Base-by-base conservation (phyloP, 2,113 vertebrate species). In the Megaceryle maxima region DNA sequence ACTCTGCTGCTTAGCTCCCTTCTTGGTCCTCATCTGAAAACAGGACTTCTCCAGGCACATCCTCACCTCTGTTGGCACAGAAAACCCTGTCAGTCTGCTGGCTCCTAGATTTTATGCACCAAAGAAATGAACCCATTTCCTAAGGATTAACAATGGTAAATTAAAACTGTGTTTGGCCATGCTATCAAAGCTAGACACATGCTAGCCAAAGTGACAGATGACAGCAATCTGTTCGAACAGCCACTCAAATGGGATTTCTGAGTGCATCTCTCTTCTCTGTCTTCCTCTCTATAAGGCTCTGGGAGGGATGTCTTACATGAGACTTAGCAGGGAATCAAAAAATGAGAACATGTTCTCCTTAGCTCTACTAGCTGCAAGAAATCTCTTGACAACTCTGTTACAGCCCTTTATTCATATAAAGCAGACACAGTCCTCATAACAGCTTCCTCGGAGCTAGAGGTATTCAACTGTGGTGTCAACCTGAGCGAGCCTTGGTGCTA, bases 1-100 rank as follows among this genome's bases (percentile, higher is more conserved):
- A n/a, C 18, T 83, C 53, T 80, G 44, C 29, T 1, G 4, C 22
- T 17, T 5, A 15, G 26, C 4, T 68, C 18, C 51, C 0, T 0
- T 59, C 46, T 63, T 15, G 24, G 37, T 87, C 22, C 26, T 77
- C 10, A 6, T 7, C 41, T 60, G 2, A 75, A 87, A 13, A 0
- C 21, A 48, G 9, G 26, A 53, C 26, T 67, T 94, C n/a, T 67
- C 43, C 25, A 81, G 50, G 24, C 25, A 57, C 10, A 11, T 83
- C 41, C 24, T 69, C 2, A 0, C 17, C 19, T 9, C 24, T 57
- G 13, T 29, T 91, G 59, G 33, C 48, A 69, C 0, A 10, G 20
- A 57, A 73, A 57, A 46, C 5, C 5, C 51, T 44, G 24, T 9
- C 31, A 88, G 43, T 33, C 25, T 75, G 41, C 25, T 88, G 41